Percentiles rank a stretch among this genome's conserved stretches.
These are phyloP conservation scores for Cnemophilus loriae DNA, from an alignment of 2,113 vertebrate genomes.

Conservation along the genomic window DNA sequence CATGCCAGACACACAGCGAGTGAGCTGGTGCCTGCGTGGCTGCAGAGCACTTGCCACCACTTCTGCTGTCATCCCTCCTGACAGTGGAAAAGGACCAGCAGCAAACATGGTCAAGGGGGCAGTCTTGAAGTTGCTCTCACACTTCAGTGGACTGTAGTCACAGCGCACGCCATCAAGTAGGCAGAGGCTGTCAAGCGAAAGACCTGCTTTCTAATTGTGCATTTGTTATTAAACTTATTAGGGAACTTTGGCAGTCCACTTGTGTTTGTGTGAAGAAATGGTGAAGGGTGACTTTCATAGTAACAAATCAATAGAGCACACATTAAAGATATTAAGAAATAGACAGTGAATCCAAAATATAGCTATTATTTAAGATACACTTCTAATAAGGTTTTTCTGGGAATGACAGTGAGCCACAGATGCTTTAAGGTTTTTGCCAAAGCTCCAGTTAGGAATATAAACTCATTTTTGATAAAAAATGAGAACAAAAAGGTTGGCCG, in stretches of 20 bases:
- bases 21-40: background rate
- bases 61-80: rapidly evolving
- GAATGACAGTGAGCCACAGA: background rate
- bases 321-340: background rate
- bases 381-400: background rate
- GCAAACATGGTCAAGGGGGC: background rate
- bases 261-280: background rate
- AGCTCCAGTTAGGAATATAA: background rate
- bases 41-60: background rate
- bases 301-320: background rate
- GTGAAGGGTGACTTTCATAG: background rate
- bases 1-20: background rate
- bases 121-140: background rate
- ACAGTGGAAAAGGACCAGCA: background rate
- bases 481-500: background rate
- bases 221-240: background rate
- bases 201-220: background rate
- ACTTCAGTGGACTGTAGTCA: background rate
- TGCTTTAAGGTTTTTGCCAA: background rate
- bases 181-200: background rate
- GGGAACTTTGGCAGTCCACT: background rate
- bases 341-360: background rate
- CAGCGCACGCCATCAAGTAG: rapidly evolving
- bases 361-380: background rate
- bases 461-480: background rate